These are phyloP conservation scores for Scaptomyza pallida DNA, from an alignment of 1,140 invertebrate genomes.

Conservation along the genomic window DNA sequence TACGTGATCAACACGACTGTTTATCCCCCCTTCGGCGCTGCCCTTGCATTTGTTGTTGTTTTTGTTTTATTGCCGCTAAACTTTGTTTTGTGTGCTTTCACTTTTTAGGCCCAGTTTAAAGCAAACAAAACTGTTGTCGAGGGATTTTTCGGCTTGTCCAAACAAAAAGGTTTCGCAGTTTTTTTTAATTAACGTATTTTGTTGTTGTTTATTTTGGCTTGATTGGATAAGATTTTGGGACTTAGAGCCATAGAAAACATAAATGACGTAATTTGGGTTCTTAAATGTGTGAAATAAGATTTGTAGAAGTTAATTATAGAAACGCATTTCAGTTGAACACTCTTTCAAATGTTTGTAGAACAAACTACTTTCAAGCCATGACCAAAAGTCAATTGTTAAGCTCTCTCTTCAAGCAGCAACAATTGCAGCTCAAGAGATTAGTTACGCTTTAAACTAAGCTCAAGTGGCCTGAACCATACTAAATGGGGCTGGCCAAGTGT, in stretches of 20 bases:
- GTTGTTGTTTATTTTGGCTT: slow-evolving; percentile 30
- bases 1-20: slow-evolving; percentile 21
- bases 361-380: slow-evolving; percentile 22
- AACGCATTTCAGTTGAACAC: slow-evolving; percentile 1
- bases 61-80: slow-evolving; percentile 30
- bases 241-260: slow-evolving; percentile 2
- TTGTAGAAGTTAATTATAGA: not conserved
- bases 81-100: slow-evolving; percentile 39
- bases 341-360: slow-evolving; percentile 20
- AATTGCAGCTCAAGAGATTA: slow-evolving; percentile 40
- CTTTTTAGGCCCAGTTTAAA: slow-evolving; percentile 42
- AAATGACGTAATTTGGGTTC: slow-evolving; percentile 20
- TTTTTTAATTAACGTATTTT: slow-evolving; percentile 28
- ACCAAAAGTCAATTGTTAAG: slow-evolving; percentile 42
- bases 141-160: slow-evolving; percentile 1
- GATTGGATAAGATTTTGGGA: slow-evolving; percentile 15
- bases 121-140: slow-evolving; percentile 42
- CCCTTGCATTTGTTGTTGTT: slow-evolving; percentile 13
- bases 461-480: slow-evolving; percentile 18
- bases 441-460: slow-evolving; percentile 33
- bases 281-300: not conserved
- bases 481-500: not conserved
- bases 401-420: slow-evolving; percentile 36
- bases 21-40: slow-evolving; percentile 2
- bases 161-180: slow-evolving; percentile 26